Conservation (phyloP, 2,888 invertebrate species). For the Octonoba sinensis region DNA sequence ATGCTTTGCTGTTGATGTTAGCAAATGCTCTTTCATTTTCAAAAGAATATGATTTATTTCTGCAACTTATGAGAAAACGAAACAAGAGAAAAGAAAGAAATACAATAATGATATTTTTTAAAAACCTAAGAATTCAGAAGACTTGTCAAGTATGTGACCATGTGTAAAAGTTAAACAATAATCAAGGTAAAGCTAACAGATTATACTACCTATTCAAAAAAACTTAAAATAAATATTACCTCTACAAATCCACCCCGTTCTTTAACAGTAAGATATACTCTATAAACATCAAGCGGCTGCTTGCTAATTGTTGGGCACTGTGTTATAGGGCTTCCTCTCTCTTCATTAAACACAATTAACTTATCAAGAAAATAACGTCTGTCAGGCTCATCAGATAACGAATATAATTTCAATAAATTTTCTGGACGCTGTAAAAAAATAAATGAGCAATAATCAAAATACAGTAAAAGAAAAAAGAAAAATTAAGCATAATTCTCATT, state of each 20-base stretch:
- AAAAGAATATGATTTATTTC: too few relatives aligned
- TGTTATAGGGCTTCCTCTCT: conserved; percentile 92
- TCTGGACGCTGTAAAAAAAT: conserved; percentile 83
- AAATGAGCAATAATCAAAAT: background rate
- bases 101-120: too few relatives aligned
- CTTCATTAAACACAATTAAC: conserved; percentile 95
- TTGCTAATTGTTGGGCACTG: conserved; percentile 98
- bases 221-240: conserved; percentile 72
- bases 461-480: too few relatives aligned
- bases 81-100: too few relatives aligned
- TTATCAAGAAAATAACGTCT: conserved; percentile 94
- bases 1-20: too few relatives aligned
- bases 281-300: conserved; percentile 97
- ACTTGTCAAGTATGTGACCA: too few relatives aligned
- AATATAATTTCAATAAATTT: conserved; percentile 93
- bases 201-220: background rate
- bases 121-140: too few relatives aligned
- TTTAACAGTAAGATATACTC: conserved; percentile 95
- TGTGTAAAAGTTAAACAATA: too few relatives aligned
- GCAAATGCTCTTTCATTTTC: too few relatives aligned
- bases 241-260: conserved; percentile 98
- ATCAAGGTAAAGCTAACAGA: too few relatives aligned
- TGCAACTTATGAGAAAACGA: too few relatives aligned
- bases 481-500: too few relatives aligned
- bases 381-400: conserved; percentile 97